A percentile compares a stretch with the other conserved stretches of the same genome.
These are phyloP conservation scores for Melieria picta DNA, from an alignment of 2,888 invertebrate genomes.

Conservation along the genomic window DNA sequence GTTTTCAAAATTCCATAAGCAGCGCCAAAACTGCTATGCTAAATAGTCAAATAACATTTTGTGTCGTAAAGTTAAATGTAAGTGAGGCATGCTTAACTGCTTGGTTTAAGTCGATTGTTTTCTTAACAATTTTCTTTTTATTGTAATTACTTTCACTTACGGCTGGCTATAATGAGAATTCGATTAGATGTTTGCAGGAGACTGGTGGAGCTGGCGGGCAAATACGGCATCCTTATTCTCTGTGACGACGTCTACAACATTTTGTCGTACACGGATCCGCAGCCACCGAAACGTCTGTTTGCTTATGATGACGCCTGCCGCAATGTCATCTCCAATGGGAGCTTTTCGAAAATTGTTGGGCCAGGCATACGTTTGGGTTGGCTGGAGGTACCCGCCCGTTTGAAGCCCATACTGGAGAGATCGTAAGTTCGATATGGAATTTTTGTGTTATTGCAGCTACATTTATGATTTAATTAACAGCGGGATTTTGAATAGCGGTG, in stretches of 20 bases:
- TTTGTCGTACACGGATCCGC: conserved; percentile 66
- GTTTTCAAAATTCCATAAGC: too few relatives aligned
- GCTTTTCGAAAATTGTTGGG: conserved; percentile 73
- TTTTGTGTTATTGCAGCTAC: background rate
- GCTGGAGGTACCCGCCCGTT: conserved; percentile 69
- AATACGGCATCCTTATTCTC: conserved; percentile 66
- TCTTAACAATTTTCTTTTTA: background rate
- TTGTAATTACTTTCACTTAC: background rate
- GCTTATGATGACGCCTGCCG: conserved; percentile 68
- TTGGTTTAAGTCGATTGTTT: too few relatives aligned
- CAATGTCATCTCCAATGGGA: conserved; percentile 72
- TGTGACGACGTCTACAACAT: conserved; percentile 76
- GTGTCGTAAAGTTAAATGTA: too few relatives aligned
- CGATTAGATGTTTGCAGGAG: conserved; percentile 62
- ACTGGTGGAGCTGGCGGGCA: conserved; percentile 66
- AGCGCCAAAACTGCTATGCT: too few relatives aligned
- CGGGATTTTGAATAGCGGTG: conserved; percentile 69
- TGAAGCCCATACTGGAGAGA: conserved; percentile 61
- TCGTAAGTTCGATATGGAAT: conserved; percentile 57
- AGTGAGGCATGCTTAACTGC: too few relatives aligned
- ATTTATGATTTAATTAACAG: conserved; percentile 26
- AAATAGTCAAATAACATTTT: too few relatives aligned
- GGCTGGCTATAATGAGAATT: background rate
- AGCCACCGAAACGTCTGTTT: conserved; percentile 68
- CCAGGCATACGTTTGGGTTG: conserved; percentile 75